Evolutionary conservation across 2,113 vertebrate genomes (phyloP).

Genomic region (Nipponia nippon): DNA sequence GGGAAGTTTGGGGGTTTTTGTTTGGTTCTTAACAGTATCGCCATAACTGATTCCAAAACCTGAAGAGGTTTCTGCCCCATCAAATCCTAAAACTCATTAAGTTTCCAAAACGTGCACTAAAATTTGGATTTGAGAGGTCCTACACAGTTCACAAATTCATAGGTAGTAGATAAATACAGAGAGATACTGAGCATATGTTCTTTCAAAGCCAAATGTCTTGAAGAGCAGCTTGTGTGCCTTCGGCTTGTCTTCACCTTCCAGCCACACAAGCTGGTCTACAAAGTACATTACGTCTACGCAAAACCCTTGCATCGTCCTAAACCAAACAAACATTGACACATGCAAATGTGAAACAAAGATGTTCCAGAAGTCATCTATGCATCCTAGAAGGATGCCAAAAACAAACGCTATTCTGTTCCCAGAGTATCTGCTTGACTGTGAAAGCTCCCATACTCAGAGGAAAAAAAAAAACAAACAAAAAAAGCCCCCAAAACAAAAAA

Average conservation of each 20-base stretch:
- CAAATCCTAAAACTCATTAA: background rate
- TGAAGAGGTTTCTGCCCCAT: background rate
- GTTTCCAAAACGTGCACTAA: background rate
- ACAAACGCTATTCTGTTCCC: background rate
- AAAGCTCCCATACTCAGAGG: background rate
- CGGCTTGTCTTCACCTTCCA: background rate
- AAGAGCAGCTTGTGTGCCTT: background rate
- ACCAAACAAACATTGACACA: background rate
- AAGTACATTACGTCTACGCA: background rate
- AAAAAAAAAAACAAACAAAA: background rate
- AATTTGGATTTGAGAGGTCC: background rate
- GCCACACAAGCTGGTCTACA: background rate
- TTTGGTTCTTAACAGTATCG: background rate
- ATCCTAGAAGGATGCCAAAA: background rate
- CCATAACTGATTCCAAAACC: background rate
- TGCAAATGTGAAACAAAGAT: background rate
- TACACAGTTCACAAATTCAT: background rate
- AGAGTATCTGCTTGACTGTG: background rate
- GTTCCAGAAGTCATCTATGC: background rate
- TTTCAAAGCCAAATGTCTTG: background rate
- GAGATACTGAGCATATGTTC: background rate
- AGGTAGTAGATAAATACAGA: background rate
- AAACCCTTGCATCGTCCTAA: background rate
- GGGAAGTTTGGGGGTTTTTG: background rate
- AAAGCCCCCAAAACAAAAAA: background rate